A percentile compares a stretch with the other conserved stretches of the same genome.
These are phyloP conservation scores for Mycetomoellerius zeteki DNA, from an alignment of 1,140 invertebrate species.

Conservation along the genomic window DNA sequence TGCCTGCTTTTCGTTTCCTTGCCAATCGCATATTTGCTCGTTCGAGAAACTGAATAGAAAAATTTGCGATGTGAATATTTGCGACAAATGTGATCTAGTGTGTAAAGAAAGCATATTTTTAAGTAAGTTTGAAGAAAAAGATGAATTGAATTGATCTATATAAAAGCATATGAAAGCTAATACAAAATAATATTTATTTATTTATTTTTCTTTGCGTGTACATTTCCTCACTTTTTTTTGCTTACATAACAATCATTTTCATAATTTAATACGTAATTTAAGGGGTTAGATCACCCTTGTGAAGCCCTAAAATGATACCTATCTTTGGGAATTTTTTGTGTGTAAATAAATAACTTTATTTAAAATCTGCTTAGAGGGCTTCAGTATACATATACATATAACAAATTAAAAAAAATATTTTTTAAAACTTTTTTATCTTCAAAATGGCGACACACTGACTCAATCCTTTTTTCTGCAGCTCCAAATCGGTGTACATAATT, in stretches of 20 bases:
- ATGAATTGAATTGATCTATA: not conserved
- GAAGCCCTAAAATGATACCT: too few species aligned
- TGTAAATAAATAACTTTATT: too few species aligned
- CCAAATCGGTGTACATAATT: too few species aligned
- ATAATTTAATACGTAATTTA: not conserved
- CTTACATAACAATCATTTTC: not conserved
- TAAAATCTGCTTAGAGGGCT: too few species aligned
- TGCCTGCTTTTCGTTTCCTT: constrained; percentile 60
- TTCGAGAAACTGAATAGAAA: constrained; percentile 75
- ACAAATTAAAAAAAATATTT: too few species aligned
- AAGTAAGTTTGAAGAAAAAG: not conserved
- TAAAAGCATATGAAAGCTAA: not conserved
- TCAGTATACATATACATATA: too few species aligned
- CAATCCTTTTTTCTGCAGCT: too few species aligned
- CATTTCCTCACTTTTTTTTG: not conserved
- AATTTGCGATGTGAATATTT: constrained; percentile 60
- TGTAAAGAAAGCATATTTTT: not conserved
- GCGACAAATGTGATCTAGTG: not conserved
- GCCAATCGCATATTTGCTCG: constrained; percentile 77
- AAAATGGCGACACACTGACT: too few species aligned
- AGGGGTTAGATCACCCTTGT: too few species aligned
- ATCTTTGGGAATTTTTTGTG: too few species aligned
- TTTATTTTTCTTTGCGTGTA: not conserved
- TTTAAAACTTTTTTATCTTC: too few species aligned
- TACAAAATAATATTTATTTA: constrained; percentile 1